Percentiles rank a stretch among this genome's conserved stretches.
phyloP scores from a whole-genome alignment of 2,797 vertebrate genomes.

The Sorex maritimensis region DNA sequence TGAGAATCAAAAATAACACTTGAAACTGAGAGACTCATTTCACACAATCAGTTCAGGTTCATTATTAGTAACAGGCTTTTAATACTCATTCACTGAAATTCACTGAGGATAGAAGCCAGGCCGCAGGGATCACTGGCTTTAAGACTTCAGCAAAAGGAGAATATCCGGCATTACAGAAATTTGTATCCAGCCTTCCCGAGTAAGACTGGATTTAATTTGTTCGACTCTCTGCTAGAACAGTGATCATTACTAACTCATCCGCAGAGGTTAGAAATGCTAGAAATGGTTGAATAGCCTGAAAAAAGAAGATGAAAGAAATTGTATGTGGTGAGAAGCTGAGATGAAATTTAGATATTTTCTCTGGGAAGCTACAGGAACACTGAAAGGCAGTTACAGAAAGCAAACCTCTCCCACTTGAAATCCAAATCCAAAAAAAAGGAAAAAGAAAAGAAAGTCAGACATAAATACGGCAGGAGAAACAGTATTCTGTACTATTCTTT shows the following conservation, averaged over 20 bases:
- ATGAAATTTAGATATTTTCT: neutral
- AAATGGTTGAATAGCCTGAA: slow-evolving; percentile 37
- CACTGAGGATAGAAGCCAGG: slow-evolving; percentile 27
- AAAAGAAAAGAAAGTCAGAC: neutral
- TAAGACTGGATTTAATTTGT: neutral
- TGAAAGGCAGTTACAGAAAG: neutral
- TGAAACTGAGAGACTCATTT: slow-evolving; percentile 47
- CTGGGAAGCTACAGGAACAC: slow-evolving; percentile 38
- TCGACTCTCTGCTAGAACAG: slow-evolving; percentile 33
- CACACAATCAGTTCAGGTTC: neutral
- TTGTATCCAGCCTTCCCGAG: neutral
- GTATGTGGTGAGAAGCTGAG: neutral
- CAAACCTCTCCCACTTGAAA: slow-evolving; percentile 36
- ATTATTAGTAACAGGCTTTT: slow-evolving; percentile 31
- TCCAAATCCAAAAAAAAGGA: slow-evolving; percentile 31
- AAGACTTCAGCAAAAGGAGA: no score
- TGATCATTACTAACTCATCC: slow-evolving; percentile 16
- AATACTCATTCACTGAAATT: slow-evolving; percentile 10
- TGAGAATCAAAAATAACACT: slow-evolving; percentile 8
- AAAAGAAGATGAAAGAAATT: neutral
- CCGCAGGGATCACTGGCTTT: neutral
- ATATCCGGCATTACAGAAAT: neutral
- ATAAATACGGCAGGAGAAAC: slow-evolving; percentile 12
- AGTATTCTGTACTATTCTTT: neutral
- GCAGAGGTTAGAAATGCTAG: slow-evolving; percentile 41